These are phyloP conservation scores for Drosophila chauvacae DNA, from an alignment of 1,140 invertebrate species.

Conservation along the genomic window DNA sequence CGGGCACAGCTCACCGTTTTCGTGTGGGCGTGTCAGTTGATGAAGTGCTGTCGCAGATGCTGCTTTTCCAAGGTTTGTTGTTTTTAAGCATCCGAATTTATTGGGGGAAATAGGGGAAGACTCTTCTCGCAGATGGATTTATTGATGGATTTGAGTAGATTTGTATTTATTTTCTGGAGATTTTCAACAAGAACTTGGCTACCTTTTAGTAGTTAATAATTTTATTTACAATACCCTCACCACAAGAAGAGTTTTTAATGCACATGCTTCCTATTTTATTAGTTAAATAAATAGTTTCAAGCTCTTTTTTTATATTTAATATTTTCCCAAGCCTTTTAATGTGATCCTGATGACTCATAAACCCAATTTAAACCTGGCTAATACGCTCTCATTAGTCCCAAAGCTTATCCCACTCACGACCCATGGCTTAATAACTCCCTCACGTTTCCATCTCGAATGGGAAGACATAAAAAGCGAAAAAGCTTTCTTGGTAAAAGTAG, in stretches of 20 bases:
- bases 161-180: background rate
- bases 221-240: too few relatives aligned
- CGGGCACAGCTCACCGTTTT: conserved; percentile 6
- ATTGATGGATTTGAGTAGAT: background rate
- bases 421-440: conserved; percentile 27
- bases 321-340: conserved; percentile 11
- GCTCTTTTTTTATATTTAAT: background rate
- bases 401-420: conserved; percentile 20
- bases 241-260: background rate
- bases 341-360: conserved; percentile 27
- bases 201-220: background rate
- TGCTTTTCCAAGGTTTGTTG: conserved; percentile 4
- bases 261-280: background rate
- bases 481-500: conserved; percentile 10
- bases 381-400: conserved; percentile 8
- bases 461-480: conserved; percentile 24
- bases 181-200: background rate
- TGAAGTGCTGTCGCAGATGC: conserved; percentile 51
- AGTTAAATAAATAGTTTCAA: background rate
- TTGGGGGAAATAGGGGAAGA: background rate
- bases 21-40: conserved; percentile 59
- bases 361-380: conserved; percentile 20
- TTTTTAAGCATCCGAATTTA: background rate
- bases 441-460: conserved; percentile 28
- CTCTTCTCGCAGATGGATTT: background rate